These are phyloP conservation scores for Glyptemys insculpta DNA, from an alignment of 2,797 vertebrate genomes.

Conservation along the genomic window DNA sequence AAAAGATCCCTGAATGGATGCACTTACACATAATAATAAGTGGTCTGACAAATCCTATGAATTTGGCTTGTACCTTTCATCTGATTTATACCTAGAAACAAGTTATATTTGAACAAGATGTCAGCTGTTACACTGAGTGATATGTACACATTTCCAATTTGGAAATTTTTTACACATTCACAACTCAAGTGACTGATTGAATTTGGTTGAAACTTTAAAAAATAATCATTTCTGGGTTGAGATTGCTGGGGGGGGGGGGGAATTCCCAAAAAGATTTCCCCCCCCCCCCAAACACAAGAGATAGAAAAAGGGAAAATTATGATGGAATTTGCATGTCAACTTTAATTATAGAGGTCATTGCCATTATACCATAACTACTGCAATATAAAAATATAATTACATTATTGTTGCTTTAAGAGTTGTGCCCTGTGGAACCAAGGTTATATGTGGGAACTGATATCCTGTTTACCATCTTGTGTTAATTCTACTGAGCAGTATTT, in stretches of 20 bases:
- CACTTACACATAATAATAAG: neutral
- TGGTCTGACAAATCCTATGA: neutral
- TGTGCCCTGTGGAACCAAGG: neutral
- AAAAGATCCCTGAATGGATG: neutral
- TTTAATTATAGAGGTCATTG: neutral
- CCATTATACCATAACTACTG: neutral
- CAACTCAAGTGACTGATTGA: neutral
- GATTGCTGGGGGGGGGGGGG: neutral
- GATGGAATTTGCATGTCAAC: neutral
- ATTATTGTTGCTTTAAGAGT: neutral
- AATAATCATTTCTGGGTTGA: neutral
- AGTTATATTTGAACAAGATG: neutral
- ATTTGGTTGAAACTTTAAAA: neutral
- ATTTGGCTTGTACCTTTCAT: neutral
- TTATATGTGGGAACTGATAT: neutral
- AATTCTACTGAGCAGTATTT: neutral
- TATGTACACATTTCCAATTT: no score
- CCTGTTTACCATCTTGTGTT: neutral
- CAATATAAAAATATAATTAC: neutral
- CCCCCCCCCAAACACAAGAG: neutral
- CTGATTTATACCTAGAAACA: neutral
- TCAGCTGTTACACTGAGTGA: no score
- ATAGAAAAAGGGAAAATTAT: rapidly evolving
- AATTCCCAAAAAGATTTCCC: neutral
- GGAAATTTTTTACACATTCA: no score